These are phyloP conservation scores for Plagodis pulveraria DNA, from an alignment of 2,888 invertebrate species.

Conservation along the genomic window DNA sequence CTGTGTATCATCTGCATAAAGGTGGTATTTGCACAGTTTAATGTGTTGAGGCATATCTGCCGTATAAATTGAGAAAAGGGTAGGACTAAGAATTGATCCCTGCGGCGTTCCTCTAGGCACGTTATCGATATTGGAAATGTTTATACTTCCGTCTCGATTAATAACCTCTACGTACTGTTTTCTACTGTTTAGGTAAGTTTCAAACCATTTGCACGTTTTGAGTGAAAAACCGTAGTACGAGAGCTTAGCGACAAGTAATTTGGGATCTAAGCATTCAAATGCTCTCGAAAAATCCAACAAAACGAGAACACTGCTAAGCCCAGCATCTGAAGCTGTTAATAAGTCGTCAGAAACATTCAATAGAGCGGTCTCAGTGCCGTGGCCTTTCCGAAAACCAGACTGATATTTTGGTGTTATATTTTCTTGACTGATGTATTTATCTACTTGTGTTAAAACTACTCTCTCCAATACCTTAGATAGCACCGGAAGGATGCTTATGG, in stretches of 20 bases:
- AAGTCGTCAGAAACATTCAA: background rate
- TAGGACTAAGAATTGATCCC: conserved; percentile 1
- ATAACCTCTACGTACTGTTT: background rate
- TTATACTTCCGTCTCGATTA: background rate
- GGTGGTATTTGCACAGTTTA: conserved; percentile 5
- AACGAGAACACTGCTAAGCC: background rate
- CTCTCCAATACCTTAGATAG: background rate
- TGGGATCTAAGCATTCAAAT: conserved; percentile 1
- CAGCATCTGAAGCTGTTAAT: background rate
- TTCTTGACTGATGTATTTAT: background rate
- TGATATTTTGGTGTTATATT: background rate
- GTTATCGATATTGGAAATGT: background rate
- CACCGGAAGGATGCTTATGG: background rate
- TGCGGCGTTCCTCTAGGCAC: background rate
- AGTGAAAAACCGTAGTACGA: too few relatives aligned
- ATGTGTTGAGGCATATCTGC: conserved; percentile 11
- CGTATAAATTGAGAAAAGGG: conserved; percentile 7
- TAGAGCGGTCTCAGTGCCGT: too few relatives aligned
- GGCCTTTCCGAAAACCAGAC: too few relatives aligned
- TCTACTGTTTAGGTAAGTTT: too few relatives aligned
- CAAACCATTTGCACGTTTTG: too few relatives aligned
- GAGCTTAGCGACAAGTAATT: background rate
- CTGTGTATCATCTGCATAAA: conserved; percentile 14
- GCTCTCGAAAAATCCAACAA: background rate
- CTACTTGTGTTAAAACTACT: background rate